Evolutionary conservation across 1,140 invertebrate genomes (phyloP).

Genomic region (Xylocopa sonorina): DNA sequence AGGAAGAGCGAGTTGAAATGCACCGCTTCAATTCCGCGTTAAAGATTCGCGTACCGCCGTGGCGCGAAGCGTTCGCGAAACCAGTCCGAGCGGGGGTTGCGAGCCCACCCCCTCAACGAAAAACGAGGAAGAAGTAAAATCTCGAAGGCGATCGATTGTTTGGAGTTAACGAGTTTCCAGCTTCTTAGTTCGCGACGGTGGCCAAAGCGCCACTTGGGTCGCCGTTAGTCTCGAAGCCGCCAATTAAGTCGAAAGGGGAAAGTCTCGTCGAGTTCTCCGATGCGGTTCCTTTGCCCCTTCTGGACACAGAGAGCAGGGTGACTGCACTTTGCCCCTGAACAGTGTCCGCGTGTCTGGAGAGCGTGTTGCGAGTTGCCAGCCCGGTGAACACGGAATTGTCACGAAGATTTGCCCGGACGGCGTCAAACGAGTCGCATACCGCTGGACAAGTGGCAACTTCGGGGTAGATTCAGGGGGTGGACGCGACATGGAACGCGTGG

Average conservation of each 20-base stretch:
- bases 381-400: slow-evolving; percentile 34
- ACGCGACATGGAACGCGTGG: slow-evolving; percentile 22
- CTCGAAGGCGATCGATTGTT: slow-evolving; percentile 28
- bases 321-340: slow-evolving; percentile 37
- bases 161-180: slow-evolving; percentile 50
- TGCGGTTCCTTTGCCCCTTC: slow-evolving; percentile 50
- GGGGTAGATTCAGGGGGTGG: slow-evolving; percentile 8
- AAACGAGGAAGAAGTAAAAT: not conserved
- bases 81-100: too few relatives aligned
- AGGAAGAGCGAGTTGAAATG: too few relatives aligned
- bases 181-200: slow-evolving; percentile 40
- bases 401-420: slow-evolving; percentile 34
- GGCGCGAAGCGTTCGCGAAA: too few relatives aligned
- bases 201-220: slow-evolving; percentile 41
- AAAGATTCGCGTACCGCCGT: too few relatives aligned
- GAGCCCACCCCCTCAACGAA: too few relatives aligned
- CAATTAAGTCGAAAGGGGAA: slow-evolving; percentile 56
- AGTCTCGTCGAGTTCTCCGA: slow-evolving; percentile 43
- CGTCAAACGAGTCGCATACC: slow-evolving; percentile 32
- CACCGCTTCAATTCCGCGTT: too few relatives aligned
- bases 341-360: slow-evolving; percentile 17
- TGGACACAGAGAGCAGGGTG: not conserved
- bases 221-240: slow-evolving; percentile 50
- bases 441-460: slow-evolving; percentile 27
- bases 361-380: not conserved